A percentile compares a stretch with the other conserved stretches of the same genome.
These are phyloP conservation scores for Chionoecetes opilio DNA, from an alignment of 1,140 invertebrate species.

Conservation along the genomic window DNA sequence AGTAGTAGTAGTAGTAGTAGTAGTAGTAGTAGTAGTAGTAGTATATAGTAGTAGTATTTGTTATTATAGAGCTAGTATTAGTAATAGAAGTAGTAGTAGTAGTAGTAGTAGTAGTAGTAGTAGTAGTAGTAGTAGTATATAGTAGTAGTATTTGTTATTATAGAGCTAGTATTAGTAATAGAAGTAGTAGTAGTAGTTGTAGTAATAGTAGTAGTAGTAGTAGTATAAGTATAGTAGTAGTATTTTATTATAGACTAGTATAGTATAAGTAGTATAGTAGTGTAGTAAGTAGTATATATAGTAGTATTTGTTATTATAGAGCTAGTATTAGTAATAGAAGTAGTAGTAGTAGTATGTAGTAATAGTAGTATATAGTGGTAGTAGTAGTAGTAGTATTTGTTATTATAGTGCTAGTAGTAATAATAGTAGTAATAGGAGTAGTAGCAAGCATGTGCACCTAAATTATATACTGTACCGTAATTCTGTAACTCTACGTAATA, in stretches of 20 bases:
- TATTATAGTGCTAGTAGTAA: neutral
- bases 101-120: slow-evolving; percentile 8
- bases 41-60: neutral
- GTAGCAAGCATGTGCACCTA: neutral
- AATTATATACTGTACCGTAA: neutral
- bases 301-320: too few relatives aligned
- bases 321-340: too few relatives aligned
- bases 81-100: neutral
- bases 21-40: neutral
- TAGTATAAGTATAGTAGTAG: neutral
- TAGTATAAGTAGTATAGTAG: too few relatives aligned
- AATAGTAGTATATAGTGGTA: neutral
- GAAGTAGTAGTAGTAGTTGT: neutral
- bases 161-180: neutral
- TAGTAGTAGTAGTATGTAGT: too few relatives aligned
- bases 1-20: slow-evolving; percentile 11
- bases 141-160: neutral
- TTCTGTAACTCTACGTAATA: neutral
- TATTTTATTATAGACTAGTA: neutral
- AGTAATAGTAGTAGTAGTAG: slow-evolving; percentile 11
- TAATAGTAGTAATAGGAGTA: neutral
- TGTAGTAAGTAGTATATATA: too few relatives aligned
- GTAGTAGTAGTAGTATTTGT: neutral
- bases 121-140: neutral
- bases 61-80: neutral